These are phyloP conservation scores for Drosophila kambysellisi DNA, from an alignment of 2,888 invertebrate genomes.

Conservation along the genomic window DNA sequence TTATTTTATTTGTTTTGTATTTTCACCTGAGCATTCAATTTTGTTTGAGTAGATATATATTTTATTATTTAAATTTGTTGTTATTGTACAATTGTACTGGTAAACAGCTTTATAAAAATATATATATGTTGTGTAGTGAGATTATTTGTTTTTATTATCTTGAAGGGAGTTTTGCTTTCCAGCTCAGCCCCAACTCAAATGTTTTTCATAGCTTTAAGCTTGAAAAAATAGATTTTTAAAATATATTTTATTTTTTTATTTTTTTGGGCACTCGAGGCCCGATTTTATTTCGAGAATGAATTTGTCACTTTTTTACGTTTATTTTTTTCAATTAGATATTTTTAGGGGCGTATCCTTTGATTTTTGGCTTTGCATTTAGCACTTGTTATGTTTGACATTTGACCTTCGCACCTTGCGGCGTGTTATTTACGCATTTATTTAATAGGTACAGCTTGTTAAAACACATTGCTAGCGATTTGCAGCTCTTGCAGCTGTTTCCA, in stretches of 20 bases:
- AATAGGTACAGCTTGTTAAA: constrained; percentile 63
- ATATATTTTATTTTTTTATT: background rate
- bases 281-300: background rate
- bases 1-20: constrained; percentile 16
- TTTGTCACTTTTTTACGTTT: constrained; percentile 20
- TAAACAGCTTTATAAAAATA: constrained; percentile 70
- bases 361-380: constrained; percentile 30
- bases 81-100: constrained; percentile 38
- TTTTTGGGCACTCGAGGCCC: background rate
- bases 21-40: constrained; percentile 69
- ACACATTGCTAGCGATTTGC: constrained; percentile 53
- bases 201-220: constrained; percentile 13
- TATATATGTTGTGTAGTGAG: constrained; percentile 30
- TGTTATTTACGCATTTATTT: constrained; percentile 55
- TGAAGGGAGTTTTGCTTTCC: constrained; percentile 5
- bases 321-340: constrained; percentile 3
- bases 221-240: constrained; percentile 5
- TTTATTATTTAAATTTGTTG: constrained; percentile 7
- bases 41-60: constrained; percentile 19
- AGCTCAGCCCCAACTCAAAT: constrained; percentile 20
- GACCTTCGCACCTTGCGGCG: constrained; percentile 42
- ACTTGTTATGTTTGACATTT: constrained; percentile 44
- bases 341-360: constrained; percentile 15
- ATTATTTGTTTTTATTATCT: constrained; percentile 17
- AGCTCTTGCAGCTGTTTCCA: constrained; percentile 51